phyloP scores from a whole-genome alignment of 2,797 vertebrate genomes.

The Erpetoichthys calabaricus region DNA sequence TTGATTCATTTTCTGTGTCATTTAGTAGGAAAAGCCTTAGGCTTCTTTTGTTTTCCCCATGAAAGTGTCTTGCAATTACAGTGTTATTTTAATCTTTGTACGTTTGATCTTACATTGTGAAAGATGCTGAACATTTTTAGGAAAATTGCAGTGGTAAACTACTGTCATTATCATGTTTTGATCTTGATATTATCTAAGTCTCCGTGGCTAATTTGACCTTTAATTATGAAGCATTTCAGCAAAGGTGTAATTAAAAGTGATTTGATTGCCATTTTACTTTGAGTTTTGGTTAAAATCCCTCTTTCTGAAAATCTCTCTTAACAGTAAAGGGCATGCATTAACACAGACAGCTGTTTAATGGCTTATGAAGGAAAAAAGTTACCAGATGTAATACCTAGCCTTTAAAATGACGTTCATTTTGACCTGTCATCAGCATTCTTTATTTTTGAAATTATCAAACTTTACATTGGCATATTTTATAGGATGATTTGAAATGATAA shows the following conservation, averaged over 20 bases:
- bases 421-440: too few species aligned
- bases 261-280: not conserved
- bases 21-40: too few species aligned
- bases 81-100: not conserved
- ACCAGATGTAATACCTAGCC: not conserved
- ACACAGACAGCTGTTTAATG: not conserved
- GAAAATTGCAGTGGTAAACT: not conserved
- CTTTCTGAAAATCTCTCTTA: not conserved
- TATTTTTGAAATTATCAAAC: too few species aligned
- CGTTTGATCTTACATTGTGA: not conserved
- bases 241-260: not conserved
- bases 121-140: not conserved
- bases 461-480: too few species aligned
- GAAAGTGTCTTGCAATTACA: not conserved
- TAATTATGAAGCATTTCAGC: not conserved
- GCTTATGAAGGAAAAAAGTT: not conserved
- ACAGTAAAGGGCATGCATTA: not conserved
- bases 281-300: not conserved
- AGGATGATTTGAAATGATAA: too few species aligned
- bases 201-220: constrained; percentile 1
- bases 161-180: constrained; percentile 1
- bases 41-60: too few species aligned
- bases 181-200: not conserved
- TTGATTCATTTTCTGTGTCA: too few species aligned
- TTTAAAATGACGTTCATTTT: not conserved